A percentile compares a stretch with the other conserved stretches of the same genome.
Evolutionary conservation across 2,113 vertebrate genomes (phyloP).

Genomic region (Pseudorectes ferrugineus): DNA sequence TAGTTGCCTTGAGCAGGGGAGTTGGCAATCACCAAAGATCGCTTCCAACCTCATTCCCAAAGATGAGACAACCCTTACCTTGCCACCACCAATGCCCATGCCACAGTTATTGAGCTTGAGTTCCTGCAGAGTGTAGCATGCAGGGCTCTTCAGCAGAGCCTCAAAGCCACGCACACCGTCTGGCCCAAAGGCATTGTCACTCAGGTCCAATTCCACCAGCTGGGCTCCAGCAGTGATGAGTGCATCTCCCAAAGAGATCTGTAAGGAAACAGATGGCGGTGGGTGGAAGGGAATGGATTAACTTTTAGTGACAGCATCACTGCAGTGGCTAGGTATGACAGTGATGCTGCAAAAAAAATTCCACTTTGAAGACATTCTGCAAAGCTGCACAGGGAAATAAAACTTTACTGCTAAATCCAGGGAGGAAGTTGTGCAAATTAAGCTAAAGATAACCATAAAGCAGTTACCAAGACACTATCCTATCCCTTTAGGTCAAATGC

Average conservation of each 20-base stretch:
- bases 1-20: neutral
- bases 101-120: slow-evolving; percentile 97
- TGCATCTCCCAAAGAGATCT: slow-evolving; percentile 91
- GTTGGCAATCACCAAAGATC: neutral
- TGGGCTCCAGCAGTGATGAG: slow-evolving; percentile 85
- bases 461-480: neutral
- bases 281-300: neutral
- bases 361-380: neutral
- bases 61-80: slow-evolving; percentile 70
- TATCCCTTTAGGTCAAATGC: neutral
- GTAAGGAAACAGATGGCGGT: slow-evolving; percentile 18
- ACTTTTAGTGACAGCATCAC: neutral
- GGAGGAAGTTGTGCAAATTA: neutral
- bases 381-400: neutral
- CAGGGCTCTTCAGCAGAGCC: slow-evolving; percentile 83
- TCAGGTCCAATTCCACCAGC: slow-evolving; percentile 90
- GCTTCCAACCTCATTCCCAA: neutral
- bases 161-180: slow-evolving; percentile 94
- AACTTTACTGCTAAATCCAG: neutral
- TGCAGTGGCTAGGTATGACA: neutral
- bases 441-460: neutral
- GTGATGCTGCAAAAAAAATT: neutral
- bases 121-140: slow-evolving; percentile 87
- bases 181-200: slow-evolving; percentile 97
- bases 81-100: slow-evolving; percentile 95